Evolutionary conservation across 2,113 vertebrate genomes (phyloP).

Genomic region (Oxyura jamaicensis): DNA sequence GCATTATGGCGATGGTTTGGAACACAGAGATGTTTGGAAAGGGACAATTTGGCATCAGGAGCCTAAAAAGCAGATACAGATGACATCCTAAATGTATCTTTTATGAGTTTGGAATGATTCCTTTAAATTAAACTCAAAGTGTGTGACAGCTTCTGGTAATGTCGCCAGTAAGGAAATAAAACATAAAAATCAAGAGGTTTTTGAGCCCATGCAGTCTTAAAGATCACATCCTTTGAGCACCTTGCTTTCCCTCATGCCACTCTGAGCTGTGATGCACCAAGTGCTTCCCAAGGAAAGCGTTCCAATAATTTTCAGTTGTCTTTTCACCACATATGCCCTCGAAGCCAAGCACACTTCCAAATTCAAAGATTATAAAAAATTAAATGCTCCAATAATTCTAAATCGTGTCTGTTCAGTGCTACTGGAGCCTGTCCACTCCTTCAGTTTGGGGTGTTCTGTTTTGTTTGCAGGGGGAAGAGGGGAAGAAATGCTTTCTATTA

Average conservation of each 20-base stretch:
- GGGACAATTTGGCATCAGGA: slow-evolving; percentile 33
- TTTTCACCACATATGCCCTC: slow-evolving; percentile 23
- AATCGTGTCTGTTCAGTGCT: slow-evolving; percentile 54
- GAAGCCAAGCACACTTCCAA: background rate
- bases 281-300: slow-evolving; percentile 5
- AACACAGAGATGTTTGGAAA: slow-evolving; percentile 25
- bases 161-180: slow-evolving; percentile 12
- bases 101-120: slow-evolving; percentile 55
- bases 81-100: slow-evolving; percentile 54
- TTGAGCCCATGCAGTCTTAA: background rate
- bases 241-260: background rate
- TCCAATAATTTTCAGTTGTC: slow-evolving; percentile 45
- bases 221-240: background rate
- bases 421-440: slow-evolving; percentile 59
- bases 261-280: background rate
- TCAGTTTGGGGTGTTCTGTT: slow-evolving; percentile 24
- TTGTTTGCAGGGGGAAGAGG: background rate
- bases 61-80: slow-evolving; percentile 52
- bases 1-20: background rate
- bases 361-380: slow-evolving; percentile 61
- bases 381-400: slow-evolving; percentile 71
- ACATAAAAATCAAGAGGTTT: background rate
- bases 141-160: slow-evolving; percentile 50
- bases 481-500: slow-evolving; percentile 52
- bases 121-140: slow-evolving; percentile 54